phyloP scores from a whole-genome alignment of 37 sponge, comb jelly and placozoan genomes.

The Agelas oroides region DNA sequence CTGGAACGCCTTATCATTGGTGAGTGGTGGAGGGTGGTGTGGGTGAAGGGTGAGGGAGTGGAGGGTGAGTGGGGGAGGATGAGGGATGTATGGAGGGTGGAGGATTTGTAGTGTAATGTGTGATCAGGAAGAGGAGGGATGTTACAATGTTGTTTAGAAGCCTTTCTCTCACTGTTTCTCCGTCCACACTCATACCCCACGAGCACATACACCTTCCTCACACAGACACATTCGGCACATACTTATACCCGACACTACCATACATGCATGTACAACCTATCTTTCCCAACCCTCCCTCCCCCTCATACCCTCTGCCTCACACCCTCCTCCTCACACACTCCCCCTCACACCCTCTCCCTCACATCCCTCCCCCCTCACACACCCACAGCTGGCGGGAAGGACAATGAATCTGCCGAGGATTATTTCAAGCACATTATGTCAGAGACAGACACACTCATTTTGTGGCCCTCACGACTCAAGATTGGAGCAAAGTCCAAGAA shows the following conservation, averaged over 20 bases:
- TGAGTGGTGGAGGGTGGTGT: no score
- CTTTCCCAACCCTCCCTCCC: no score
- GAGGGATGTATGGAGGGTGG: not conserved
- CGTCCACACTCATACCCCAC: no score
- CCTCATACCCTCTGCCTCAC: no score
- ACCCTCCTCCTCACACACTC: not conserved
- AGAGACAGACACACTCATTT: slow-evolving; percentile 56
- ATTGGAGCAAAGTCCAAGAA: slow-evolving; percentile 93
- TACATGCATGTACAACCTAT: no score
- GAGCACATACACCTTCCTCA: no score
- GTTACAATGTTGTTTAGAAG: not conserved
- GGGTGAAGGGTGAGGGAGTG: no score
- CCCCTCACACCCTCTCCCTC: no score
- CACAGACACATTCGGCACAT: no score
- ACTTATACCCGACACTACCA: no score
- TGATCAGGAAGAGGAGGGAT: not conserved
- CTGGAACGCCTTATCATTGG: slow-evolving; percentile 82
- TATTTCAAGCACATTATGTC: slow-evolving; percentile 71
- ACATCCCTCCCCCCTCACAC: not conserved
- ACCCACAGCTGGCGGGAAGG: slow-evolving; percentile 34
- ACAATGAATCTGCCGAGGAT: slow-evolving; percentile 54
- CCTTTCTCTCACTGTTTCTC: no score
- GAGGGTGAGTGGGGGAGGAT: not conserved
- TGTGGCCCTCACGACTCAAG: slow-evolving; percentile 90
- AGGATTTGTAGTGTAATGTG: not conserved